These are phyloP conservation scores for Sander vitreus DNA, from an alignment of 2,113 vertebrate genomes.

Conservation along the genomic window DNA sequence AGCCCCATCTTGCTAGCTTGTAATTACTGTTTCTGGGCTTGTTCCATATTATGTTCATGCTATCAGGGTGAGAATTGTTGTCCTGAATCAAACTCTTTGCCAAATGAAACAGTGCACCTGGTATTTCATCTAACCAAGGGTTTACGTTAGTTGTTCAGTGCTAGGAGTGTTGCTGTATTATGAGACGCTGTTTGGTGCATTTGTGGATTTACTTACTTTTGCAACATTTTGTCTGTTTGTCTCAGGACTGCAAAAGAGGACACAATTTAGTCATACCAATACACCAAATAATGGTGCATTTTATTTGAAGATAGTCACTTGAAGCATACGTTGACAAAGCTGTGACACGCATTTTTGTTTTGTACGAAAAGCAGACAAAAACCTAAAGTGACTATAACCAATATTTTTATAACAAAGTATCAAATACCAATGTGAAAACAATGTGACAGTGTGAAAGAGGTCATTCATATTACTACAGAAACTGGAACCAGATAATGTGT, in stretches of 20 bases:
- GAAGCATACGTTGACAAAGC: not conserved
- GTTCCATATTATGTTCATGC: conserved; percentile 66
- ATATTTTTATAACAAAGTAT: not conserved
- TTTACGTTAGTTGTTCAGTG: conserved; percentile 3
- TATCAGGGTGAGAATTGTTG: conserved; percentile 65
- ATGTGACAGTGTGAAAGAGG: not conserved
- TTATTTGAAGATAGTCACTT: not conserved
- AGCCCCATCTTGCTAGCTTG: conserved; percentile 58
- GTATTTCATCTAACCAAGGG: conserved; percentile 40
- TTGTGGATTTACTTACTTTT: conserved; percentile 2
- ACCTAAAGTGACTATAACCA: not conserved
- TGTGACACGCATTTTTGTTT: not conserved
- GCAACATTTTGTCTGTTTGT: not conserved
- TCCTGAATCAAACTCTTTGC: conserved; percentile 45
- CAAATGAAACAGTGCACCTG: conserved; percentile 29
- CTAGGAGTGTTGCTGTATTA: conserved; percentile 33
- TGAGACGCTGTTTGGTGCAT: conserved; percentile 13
- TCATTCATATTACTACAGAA: too few species aligned
- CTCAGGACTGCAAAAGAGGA: not conserved
- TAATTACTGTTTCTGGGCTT: conserved; percentile 72
- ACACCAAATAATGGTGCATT: not conserved
- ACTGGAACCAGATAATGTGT: not conserved
- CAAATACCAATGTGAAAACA: not conserved
- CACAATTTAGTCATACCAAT: too few species aligned
- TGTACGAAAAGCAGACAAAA: not conserved